A percentile compares a stretch with the other conserved stretches of the same genome.
Evolutionary conservation across 1,140 invertebrate species (phyloP).

Genomic region (Brachionus sp.): DNA sequence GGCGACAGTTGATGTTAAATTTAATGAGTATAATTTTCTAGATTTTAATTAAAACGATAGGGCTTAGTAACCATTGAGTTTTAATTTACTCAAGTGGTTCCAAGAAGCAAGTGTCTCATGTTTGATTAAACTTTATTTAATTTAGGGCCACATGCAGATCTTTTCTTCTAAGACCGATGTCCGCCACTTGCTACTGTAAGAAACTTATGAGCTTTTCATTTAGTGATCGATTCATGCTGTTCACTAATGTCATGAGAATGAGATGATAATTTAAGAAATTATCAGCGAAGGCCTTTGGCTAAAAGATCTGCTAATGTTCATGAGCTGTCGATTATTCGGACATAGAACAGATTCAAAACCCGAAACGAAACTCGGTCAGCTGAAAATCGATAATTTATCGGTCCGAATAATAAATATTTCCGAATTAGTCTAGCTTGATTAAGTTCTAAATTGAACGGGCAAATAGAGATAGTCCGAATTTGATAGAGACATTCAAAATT

Average conservation of each 20-base stretch:
- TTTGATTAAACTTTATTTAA: slow-evolving; percentile 13
- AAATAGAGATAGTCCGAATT: not conserved
- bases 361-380: not conserved
- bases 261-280: not conserved
- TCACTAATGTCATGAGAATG: not conserved
- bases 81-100: slow-evolving; percentile 10
- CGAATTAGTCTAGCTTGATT: slow-evolving; percentile 28
- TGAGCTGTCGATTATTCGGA: not conserved
- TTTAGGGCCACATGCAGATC: slow-evolving; percentile 17
- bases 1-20: slow-evolving; percentile 30
- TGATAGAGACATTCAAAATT: not conserved
- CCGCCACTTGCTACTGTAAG: not conserved
- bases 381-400: slow-evolving; percentile 30
- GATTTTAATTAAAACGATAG: slow-evolving; percentile 36
- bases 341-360: not conserved
- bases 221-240: slow-evolving; percentile 9
- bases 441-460: not conserved
- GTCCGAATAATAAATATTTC: not conserved
- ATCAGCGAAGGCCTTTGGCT: not conserved
- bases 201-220: not conserved
- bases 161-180: not conserved
- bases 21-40: not conserved
- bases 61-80: not conserved
- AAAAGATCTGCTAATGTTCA: slow-evolving; percentile 17
- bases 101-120: slow-evolving; percentile 14